Evolutionary conservation across 2,113 vertebrate genomes (phyloP).

Genomic region (Eclectus roratus): DNA sequence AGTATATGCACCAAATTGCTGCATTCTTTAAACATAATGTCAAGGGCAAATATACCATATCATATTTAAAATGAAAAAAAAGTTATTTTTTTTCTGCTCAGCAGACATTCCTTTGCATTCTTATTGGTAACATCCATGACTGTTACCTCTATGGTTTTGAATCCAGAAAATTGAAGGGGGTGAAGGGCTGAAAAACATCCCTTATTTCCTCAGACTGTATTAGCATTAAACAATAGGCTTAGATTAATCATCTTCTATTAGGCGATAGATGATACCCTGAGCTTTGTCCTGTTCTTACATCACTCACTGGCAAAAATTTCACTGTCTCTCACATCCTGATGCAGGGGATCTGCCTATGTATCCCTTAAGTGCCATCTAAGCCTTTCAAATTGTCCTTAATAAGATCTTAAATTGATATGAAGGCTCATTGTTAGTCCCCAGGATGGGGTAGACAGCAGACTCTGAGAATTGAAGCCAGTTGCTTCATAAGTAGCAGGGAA

Average conservation of each 20-base stretch:
- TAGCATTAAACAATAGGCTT: slow-evolving; percentile 18
- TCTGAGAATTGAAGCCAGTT: not conserved
- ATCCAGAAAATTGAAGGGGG: not conserved
- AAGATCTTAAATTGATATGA: not conserved
- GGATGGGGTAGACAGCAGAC: not conserved
- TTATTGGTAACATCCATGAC: slow-evolving; percentile 6
- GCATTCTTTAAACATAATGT: slow-evolving; percentile 38
- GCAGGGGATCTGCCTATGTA: not conserved
- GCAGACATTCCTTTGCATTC: slow-evolving; percentile 42
- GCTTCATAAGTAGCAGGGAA: not conserved
- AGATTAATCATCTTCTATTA: not conserved
- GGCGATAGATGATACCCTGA: not conserved
- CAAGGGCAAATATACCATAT: slow-evolving; percentile 40
- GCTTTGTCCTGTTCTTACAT: not conserved
- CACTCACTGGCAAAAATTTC: not conserved
- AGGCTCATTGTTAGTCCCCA: not conserved
- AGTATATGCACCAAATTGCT: not conserved
- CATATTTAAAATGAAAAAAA: slow-evolving; percentile 27
- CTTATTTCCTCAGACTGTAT: not conserved
- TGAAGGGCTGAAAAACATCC: not conserved
- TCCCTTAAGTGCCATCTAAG: not conserved
- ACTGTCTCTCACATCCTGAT: not conserved
- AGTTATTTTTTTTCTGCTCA: not conserved
- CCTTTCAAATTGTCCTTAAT: not conserved
- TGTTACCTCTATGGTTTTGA: not conserved